These are phyloP conservation scores for Slavum lentiscoides DNA, from an alignment of 2,888 invertebrate genomes.

Conservation along the genomic window DNA sequence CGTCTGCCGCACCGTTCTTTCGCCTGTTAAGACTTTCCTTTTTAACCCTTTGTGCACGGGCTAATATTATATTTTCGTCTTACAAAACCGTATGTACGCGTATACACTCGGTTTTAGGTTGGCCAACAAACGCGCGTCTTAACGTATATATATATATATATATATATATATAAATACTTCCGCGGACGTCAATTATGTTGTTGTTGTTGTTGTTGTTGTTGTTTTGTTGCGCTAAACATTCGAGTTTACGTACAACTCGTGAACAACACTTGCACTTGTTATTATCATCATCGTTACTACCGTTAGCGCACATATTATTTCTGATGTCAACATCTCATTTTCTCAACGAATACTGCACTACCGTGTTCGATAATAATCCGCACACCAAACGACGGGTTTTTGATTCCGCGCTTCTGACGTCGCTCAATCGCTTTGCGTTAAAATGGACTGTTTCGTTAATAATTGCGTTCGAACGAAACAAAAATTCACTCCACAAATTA, in stretches of 20 bases:
- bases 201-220: not conserved
- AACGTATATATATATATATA: not conserved
- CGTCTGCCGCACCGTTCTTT: not conserved
- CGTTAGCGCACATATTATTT: too few relatives aligned
- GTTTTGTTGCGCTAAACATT: not conserved
- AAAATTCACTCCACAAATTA: too few relatives aligned
- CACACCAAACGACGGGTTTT: too few relatives aligned
- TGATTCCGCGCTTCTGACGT: too few relatives aligned
- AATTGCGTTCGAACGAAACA: too few relatives aligned
- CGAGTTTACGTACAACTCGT: not conserved
- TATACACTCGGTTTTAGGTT: not conserved
- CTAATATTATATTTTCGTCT: not conserved
- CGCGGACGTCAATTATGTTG: not conserved
- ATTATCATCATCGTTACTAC: not conserved
- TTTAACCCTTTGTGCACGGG: conserved; percentile 1
- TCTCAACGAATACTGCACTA: too few relatives aligned
- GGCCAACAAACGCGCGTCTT: not conserved
- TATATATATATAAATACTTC: not conserved
- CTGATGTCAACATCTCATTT: too few relatives aligned
- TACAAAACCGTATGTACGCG: not conserved
- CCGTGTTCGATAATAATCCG: too few relatives aligned
- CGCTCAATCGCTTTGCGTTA: too few relatives aligned
- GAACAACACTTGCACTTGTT: too few relatives aligned
- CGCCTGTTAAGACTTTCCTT: not conserved
- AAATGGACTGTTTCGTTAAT: too few relatives aligned